Evolutionary conservation across 2,113 vertebrate species (phyloP).

Genomic region (Lycocorax pyrrhopterus): DNA sequence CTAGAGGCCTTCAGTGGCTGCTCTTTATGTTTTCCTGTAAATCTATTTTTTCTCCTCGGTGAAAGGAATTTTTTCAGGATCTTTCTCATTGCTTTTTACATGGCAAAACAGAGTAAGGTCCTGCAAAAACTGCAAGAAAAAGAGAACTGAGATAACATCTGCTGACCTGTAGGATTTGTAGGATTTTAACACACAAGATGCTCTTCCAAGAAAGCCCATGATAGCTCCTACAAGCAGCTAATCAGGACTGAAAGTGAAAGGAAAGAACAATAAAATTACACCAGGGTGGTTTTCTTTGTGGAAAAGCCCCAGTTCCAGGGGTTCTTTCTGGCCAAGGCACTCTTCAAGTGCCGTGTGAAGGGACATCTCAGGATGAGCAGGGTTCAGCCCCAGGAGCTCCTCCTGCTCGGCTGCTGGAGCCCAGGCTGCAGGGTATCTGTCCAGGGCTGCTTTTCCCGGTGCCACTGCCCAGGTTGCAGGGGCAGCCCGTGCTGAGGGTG

Average conservation of each 20-base stretch:
- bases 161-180: neutral
- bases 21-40: neutral
- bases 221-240: neutral
- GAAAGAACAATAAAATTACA: neutral
- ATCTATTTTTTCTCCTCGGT: neutral
- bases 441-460: neutral
- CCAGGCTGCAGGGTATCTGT: neutral
- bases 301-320: neutral
- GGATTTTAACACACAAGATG: neutral
- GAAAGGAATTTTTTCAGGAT: neutral
- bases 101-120: neutral
- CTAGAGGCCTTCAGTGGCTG: neutral
- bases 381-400: neutral
- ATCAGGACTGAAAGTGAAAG: neutral
- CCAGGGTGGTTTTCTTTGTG: too few relatives aligned
- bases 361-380: neutral
- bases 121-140: neutral
- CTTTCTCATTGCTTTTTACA: neutral
- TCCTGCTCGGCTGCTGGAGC: neutral
- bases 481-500: neutral
- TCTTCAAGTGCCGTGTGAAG: neutral
- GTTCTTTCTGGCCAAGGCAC: neutral
- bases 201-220: neutral
- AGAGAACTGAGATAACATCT: neutral
- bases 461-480: neutral